Evolutionary conservation across 2,888 invertebrate genomes (phyloP), one percentile per base, ranked within the genome.

Genomic region (Chrysodeixis includens): DNA sequence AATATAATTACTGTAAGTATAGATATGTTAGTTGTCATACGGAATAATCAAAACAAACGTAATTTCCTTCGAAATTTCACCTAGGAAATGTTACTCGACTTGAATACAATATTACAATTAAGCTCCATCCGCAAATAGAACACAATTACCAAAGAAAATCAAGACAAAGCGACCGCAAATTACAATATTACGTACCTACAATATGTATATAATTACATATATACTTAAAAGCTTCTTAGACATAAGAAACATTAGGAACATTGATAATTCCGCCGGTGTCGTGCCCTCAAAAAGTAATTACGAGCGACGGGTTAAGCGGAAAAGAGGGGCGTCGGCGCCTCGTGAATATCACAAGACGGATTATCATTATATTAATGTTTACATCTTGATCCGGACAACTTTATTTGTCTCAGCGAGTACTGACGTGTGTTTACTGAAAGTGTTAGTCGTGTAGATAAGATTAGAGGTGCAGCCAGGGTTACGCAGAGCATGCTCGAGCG

Each of bases 231-330:
- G 56, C 44, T 54, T 51, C 51, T 49, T 58, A 40, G 46, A 58
- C 75, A 73, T 51, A 58, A 56, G 44, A 67, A 62, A 62, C 62
- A 16, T 52, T 16, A 16, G 68, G 46, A 67, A 61, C 78, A 78
- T 73, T 78, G 73, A 73, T 78, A 74, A 73, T 74, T 78, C 73
- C 62, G 78, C 40, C 59, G 74, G 74, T 54, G 62, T 49, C 67
- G 51, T 68, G 61, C 78, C 62, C 69, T 68, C 52, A 44, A 62
- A 73, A 78, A 73, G 78, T 73, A 73, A 73, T 73, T 73, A 73
- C 75, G 56, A 12, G 55, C 49, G 57, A 68, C 61, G 61, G 56
- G 75, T 78, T 73, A 73, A 73, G 59, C 78, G 74, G 58, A 74
- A 68, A 74, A 74, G 78, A 62, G 35, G 74, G n/a, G 30, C 52